phyloP scores from a whole-genome alignment of 2,888 invertebrate species.

The Zaprionus bogoriensis region DNA sequence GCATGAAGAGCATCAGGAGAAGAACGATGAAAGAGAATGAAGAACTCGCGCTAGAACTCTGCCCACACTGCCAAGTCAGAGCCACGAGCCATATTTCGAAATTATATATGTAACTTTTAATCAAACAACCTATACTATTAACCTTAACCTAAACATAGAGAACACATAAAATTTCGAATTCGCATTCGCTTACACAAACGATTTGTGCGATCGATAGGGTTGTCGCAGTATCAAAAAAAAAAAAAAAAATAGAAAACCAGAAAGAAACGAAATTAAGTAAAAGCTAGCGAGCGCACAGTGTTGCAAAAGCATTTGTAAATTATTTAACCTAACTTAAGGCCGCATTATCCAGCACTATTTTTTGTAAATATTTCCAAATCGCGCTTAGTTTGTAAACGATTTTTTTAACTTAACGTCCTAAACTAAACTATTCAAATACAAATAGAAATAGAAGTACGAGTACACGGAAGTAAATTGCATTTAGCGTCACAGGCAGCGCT shows the following conservation, averaged over 20 bases:
- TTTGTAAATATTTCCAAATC: conserved; percentile 66
- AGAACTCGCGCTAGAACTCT: conserved; percentile 46
- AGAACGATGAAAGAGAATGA: conserved; percentile 17
- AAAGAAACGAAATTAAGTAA: neutral
- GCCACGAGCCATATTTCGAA: conserved; percentile 78
- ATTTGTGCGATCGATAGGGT: conserved; percentile 49
- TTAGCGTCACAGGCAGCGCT: conserved; percentile 63
- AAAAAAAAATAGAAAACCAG: too few relatives aligned
- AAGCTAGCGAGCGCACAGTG: conserved; percentile 56
- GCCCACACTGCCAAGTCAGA: conserved; percentile 78
- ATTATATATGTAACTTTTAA: conserved; percentile 72
- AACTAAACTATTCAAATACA: conserved; percentile 31
- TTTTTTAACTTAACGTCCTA: conserved; percentile 56
- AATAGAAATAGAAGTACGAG: conserved; percentile 31
- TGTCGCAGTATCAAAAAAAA: conserved; percentile 55
- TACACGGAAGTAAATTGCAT: conserved; percentile 62
- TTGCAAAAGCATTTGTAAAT: conserved; percentile 78
- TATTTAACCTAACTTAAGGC: conserved; percentile 73
- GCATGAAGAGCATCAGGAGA: neutral
- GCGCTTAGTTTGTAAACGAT: conserved; percentile 61
- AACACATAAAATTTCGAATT: conserved; percentile 60
- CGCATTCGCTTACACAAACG: conserved; percentile 45
- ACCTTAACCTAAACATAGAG: conserved; percentile 61
- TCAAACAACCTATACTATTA: conserved; percentile 77
- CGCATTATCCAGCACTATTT: conserved; percentile 69